Conservation (phyloP, 2,797 vertebrate genomes). For the Anomalospiza imberbis region DNA sequence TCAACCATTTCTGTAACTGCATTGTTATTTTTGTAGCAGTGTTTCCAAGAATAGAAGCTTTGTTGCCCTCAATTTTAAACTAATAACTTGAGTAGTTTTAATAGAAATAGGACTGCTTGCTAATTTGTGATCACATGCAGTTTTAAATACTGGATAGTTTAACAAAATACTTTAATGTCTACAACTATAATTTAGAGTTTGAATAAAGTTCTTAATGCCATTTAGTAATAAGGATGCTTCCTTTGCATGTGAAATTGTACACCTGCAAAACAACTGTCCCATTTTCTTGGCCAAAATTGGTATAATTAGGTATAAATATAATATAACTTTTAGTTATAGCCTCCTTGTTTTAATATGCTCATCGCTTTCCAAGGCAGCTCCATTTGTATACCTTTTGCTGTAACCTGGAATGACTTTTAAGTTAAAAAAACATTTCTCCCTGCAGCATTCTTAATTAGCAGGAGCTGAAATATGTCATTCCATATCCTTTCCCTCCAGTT, state of each 20-base stretch:
- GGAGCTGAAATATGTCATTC: neutral
- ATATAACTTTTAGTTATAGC: neutral
- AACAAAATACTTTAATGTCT: conserved; percentile 1
- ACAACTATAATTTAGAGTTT: neutral
- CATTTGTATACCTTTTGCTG: neutral
- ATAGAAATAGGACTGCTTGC: neutral
- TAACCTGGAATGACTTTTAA: conserved; percentile 4
- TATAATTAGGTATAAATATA: neutral
- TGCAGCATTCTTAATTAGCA: neutral
- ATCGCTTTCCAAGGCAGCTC: neutral
- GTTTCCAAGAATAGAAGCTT: neutral
- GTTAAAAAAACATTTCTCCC: neutral
- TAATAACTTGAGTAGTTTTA: neutral
- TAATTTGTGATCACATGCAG: neutral
- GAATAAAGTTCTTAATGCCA: neutral
- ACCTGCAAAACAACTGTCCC: neutral
- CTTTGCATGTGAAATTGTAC: neutral
- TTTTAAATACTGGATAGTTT: neutral
- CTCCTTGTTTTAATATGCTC: neutral
- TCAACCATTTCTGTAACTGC: neutral
- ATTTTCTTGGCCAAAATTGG: neutral
- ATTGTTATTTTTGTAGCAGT: neutral
- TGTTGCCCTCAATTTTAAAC: neutral
- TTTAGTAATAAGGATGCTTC: neutral
- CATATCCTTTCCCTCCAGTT: neutral